Percentiles rank a stretch among this genome's conserved stretches.
Evolutionary conservation across 2,888 invertebrate species (phyloP).

Genomic region (Tetropium fuscum): DNA sequence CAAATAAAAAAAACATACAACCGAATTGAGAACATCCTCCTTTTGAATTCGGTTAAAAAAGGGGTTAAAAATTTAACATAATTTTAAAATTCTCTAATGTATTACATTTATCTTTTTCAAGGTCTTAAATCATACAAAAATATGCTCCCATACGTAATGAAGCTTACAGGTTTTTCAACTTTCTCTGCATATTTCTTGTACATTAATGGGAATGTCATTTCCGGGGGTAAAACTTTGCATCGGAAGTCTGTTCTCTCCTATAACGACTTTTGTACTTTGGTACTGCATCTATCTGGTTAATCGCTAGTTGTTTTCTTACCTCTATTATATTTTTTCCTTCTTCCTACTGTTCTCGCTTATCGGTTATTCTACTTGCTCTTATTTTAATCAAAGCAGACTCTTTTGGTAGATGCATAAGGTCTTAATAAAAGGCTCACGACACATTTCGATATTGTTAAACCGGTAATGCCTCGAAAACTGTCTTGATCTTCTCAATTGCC

Average conservation of each 20-base stretch:
- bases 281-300: neutral
- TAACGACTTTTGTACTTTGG: neutral
- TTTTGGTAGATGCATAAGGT: neutral
- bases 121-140: neutral
- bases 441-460: conserved; percentile 11
- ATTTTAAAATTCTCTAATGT: too few relatives aligned
- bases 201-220: conserved; percentile 16
- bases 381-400: neutral
- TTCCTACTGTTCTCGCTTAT: neutral
- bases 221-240: conserved; percentile 16
- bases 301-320: neutral
- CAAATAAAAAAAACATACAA: too few relatives aligned
- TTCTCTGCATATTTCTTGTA: neutral
- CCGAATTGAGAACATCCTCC: too few relatives aligned
- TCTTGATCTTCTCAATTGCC: conserved; percentile 19
- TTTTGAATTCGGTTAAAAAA: too few relatives aligned
- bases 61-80: too few relatives aligned
- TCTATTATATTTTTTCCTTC: neutral
- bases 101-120: neutral
- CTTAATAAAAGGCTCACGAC: neutral
- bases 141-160: neutral
- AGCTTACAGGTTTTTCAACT: neutral
- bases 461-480: conserved; percentile 24
- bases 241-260: neutral
- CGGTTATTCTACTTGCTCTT: neutral